Evolutionary conservation across 2,888 invertebrate species (phyloP).

Genomic region (Coecobrya sp.): DNA sequence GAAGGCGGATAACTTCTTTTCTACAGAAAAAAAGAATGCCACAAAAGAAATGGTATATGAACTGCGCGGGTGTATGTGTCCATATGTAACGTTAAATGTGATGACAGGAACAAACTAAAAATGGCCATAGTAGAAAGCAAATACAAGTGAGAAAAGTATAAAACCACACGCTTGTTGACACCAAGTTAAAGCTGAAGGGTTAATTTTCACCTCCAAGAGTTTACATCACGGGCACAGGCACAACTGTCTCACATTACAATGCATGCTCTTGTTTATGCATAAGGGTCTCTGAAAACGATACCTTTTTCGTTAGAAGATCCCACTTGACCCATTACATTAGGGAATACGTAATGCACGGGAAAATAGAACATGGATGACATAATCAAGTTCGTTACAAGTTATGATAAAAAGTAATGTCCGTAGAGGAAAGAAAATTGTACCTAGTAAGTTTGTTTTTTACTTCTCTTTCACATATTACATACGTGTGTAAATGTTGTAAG

Average conservation of each 20-base stretch:
- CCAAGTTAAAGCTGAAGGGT: conserved; percentile 37
- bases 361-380: conserved; percentile 61
- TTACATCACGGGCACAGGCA: neutral
- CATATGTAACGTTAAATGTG: conserved; percentile 5
- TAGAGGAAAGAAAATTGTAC: neutral
- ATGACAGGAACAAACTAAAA: neutral
- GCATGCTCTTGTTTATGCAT: neutral
- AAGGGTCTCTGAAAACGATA: neutral
- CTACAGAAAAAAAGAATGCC: neutral
- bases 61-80: neutral
- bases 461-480: neutral
- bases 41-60: neutral
- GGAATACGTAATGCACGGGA: conserved; percentile 22
- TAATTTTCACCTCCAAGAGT: conserved; percentile 44
- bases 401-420: conserved; percentile 23
- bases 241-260: conserved; percentile 2
- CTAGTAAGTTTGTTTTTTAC: neutral
- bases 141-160: neutral
- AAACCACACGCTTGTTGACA: conserved; percentile 43
- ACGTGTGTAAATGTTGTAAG: too few relatives aligned
- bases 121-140: conserved; percentile 4
- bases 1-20: conserved; percentile 10
- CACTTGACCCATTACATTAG: conserved; percentile 44
- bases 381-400: conserved; percentile 55
- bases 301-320: conserved; percentile 9